Base-by-base conservation (phyloP, 2,888 invertebrate species). In the Epistrophe grossulariae region DNA sequence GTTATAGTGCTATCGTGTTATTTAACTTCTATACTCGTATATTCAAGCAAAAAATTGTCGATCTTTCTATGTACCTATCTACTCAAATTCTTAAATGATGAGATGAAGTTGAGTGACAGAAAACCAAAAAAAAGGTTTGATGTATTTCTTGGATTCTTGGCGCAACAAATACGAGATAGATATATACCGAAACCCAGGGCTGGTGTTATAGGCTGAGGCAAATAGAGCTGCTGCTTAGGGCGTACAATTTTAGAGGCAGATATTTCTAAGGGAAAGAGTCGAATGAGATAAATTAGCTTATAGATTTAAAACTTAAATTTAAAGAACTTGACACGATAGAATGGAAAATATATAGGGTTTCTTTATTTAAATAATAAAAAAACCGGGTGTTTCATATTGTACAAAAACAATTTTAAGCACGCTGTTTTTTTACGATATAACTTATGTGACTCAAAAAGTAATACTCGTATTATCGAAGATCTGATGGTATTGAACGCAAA, bases 1-100 rank as follows among this genome's bases (percentile, higher is more conserved):
- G 24, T 24, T 24, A 24, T 24, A 24, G 24, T 24, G 24, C 24
- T 24, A 3, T 24, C 35, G 17, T 60, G 50, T 52, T 19, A 52
- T 24, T 76, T 48, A 76, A 66, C 43, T 76, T 19, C 13, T n/a
- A 15, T 40, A 13, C 35, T n/a, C n/a, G n/a, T n/a, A 48, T 10
- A 24, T 24, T 3, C 3, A 24, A 28, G 31, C 24, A n/a, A 50
- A 38, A n/a, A 50, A 38, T 68, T 64, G 73, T 71, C 24, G 59
- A 72, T 79, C 50, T 48, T 73, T 59, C 48, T 45, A 62, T 79
- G 72, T 45, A 57, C 35, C 48, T 45, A 62, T 79, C 79, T 45
- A 57, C 35, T 40, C 28, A 43, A 55, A 57, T 48, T 38, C n/a
- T 31, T 19, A 24, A n/a, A 28, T 52, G 64, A 35, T 35, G 31